Evolutionary conservation across 2,888 invertebrate genomes (phyloP).

Genomic region (Chrysolina oricalcia): DNA sequence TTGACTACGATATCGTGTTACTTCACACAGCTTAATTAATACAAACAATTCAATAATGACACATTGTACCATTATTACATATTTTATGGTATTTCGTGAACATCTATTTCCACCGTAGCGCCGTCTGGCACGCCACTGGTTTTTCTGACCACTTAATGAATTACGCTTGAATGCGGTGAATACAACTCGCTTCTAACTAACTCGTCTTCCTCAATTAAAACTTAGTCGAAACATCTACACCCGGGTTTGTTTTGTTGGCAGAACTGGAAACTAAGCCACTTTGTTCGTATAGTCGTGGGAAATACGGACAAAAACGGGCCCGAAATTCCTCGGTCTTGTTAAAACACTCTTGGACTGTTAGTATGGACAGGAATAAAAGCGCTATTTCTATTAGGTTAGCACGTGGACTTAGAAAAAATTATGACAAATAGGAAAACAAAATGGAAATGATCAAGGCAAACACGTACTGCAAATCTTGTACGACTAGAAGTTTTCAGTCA

Average conservation of each 20-base stretch:
- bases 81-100: no score
- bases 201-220: slow-evolving; percentile 53
- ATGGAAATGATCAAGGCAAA: no score
- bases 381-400: background rate
- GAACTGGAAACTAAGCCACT: slow-evolving; percentile 45
- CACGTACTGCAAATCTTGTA: no score
- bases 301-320: slow-evolving; percentile 14
- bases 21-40: no score
- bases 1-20: no score
- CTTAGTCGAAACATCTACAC: slow-evolving; percentile 54
- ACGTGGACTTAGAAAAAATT: no score
- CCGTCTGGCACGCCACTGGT: background rate
- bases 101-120: no score
- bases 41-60: no score
- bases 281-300: slow-evolving; percentile 32
- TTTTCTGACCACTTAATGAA: slow-evolving; percentile 23
- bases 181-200: slow-evolving; percentile 33
- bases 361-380: background rate
- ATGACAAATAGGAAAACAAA: no score
- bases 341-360: slow-evolving; percentile 2
- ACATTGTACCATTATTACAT: background rate
- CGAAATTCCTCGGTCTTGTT: background rate
- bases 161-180: slow-evolving; percentile 33
- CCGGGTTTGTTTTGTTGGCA: slow-evolving; percentile 44
- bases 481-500: no score